Conservation (phyloP, 2,888 invertebrate genomes). For the Lysandra coridon region DNA sequence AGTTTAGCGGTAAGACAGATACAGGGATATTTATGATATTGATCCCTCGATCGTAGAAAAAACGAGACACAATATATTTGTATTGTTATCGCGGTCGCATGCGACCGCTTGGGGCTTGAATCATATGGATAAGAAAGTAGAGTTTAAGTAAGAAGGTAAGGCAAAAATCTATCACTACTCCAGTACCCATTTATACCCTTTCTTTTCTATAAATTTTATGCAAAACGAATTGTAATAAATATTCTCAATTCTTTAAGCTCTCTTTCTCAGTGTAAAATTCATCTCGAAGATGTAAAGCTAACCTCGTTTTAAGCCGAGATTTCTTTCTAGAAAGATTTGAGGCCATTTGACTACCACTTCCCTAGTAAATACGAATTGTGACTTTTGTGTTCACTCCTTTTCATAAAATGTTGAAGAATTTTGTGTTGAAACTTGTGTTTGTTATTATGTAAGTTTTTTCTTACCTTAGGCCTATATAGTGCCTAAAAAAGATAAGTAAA, state of each 20-base stretch:
- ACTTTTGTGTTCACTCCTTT: slow-evolving; percentile 14
- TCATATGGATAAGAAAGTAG: background rate
- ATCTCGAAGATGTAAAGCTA: background rate
- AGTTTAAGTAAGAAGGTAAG: too few species aligned
- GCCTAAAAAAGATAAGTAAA: too few species aligned
- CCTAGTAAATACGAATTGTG: slow-evolving; percentile 25
- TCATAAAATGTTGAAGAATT: background rate
- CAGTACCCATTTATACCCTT: too few species aligned
- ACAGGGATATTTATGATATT: too few species aligned
- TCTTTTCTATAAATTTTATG: background rate
- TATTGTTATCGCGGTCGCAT: too few species aligned
- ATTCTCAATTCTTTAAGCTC: background rate
- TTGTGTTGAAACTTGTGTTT: background rate
- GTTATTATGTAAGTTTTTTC: background rate
- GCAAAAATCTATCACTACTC: too few species aligned
- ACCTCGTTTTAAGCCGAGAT: background rate
- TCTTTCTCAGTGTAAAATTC: background rate
- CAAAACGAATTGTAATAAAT: background rate
- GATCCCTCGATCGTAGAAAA: too few species aligned
- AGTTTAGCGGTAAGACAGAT: too few species aligned
- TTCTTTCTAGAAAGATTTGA: slow-evolving; percentile 27
- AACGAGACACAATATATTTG: too few species aligned
- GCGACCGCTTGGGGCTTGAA: too few species aligned
- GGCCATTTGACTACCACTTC: slow-evolving; percentile 32
- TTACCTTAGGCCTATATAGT: too few species aligned